A percentile compares a stretch with the other conserved stretches of the same genome.
These are phyloP conservation scores for Sylvilagus bachmani DNA, from an alignment of 2,113 vertebrate species.

Conservation along the genomic window DNA sequence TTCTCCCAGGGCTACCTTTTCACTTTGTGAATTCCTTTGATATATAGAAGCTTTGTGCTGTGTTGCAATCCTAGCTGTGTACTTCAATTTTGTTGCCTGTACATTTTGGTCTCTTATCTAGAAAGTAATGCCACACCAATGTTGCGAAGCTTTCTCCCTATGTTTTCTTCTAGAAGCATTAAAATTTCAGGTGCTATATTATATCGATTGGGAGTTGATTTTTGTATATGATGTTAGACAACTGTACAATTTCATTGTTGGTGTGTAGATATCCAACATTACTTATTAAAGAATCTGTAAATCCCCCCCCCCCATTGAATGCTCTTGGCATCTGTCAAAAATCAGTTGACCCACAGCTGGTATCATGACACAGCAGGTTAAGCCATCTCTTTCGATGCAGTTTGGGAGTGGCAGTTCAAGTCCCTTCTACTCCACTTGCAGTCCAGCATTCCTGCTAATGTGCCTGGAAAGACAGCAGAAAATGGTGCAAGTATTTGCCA, in stretches of 20 bases:
- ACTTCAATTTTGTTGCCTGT: background rate
- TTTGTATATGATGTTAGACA: background rate
- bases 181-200: background rate
- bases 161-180: background rate
- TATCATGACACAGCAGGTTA: too few species aligned
- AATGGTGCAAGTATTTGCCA: too few species aligned
- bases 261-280: background rate
- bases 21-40: background rate
- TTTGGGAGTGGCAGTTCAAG: too few species aligned
- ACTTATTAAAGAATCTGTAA: background rate
- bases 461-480: too few species aligned
- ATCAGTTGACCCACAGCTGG: background rate
- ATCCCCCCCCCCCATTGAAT: background rate
- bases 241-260: background rate
- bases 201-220: background rate
- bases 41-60: background rate
- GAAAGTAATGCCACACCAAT: background rate
- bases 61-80: background rate
- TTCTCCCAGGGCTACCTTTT: background rate
- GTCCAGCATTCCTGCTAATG: too few species aligned
- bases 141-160: background rate
- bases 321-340: background rate
- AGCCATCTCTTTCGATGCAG: too few species aligned
- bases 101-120: background rate
- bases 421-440: too few species aligned